Evolutionary conservation across 1,140 invertebrate species (phyloP).

Genomic region (Heterodera carotae): DNA sequence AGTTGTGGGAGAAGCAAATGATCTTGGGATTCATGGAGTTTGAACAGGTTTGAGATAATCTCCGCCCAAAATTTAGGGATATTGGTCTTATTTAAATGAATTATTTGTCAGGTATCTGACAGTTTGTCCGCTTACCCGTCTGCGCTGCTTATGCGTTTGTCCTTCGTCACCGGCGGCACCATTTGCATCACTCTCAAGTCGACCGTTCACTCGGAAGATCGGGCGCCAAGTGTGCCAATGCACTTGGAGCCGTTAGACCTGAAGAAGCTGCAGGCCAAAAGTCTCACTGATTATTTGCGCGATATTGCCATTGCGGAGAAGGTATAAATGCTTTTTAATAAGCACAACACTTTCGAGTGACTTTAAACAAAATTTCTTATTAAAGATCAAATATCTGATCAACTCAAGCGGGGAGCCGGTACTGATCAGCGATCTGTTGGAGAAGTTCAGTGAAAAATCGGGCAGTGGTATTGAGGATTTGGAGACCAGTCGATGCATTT

Average conservation of each 20-base stretch:
- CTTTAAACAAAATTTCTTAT: neutral
- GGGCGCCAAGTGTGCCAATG: constrained; percentile 57
- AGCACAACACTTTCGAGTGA: too few relatives aligned
- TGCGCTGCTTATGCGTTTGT: constrained; percentile 62
- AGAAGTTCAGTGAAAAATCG: constrained; percentile 44
- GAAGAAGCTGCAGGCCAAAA: constrained; percentile 57
- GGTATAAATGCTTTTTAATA: too few relatives aligned
- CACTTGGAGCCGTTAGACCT: constrained; percentile 63
- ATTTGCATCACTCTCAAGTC: constrained; percentile 65
- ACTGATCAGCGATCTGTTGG: constrained; percentile 53
- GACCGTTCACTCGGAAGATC: constrained; percentile 48
- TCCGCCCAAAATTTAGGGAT: too few relatives aligned
- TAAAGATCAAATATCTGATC: constrained; percentile 61
- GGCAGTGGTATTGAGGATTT: constrained; percentile 42
- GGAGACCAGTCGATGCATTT: constrained; percentile 57
- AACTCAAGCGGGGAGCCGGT: constrained; percentile 54
- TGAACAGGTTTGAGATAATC: constrained; percentile 61
- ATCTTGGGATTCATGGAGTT: constrained; percentile 63
- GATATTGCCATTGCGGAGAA: constrained; percentile 55
- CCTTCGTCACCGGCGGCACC: constrained; percentile 64
- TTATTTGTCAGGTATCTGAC: constrained; percentile 44
- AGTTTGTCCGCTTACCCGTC: constrained; percentile 53
- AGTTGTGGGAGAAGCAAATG: constrained; percentile 62
- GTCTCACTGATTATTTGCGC: constrained; percentile 48
- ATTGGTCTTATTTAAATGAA: too few relatives aligned